These are phyloP conservation scores for Metellina segmentata DNA, from an alignment of 2,888 invertebrate species.

Conservation along the genomic window DNA sequence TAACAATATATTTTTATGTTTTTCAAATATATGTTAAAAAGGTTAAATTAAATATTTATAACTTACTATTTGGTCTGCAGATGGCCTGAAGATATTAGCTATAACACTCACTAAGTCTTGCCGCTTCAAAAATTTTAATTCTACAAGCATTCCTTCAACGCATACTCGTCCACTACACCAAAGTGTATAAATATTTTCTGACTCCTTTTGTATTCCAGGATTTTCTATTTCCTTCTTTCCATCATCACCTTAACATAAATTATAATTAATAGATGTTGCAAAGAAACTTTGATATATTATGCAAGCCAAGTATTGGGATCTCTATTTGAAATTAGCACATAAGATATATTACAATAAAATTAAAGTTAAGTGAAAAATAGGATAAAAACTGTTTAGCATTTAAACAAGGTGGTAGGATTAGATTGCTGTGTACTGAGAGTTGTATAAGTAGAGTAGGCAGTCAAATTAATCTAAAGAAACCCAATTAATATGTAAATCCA, in stretches of 20 bases:
- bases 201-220: conserved; percentile 92
- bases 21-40: neutral
- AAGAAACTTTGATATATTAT: neutral
- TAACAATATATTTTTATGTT: no score
- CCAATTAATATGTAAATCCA: no score
- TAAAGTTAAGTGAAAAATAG: no score
- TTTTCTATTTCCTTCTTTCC: conserved; percentile 86
- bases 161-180: conserved; percentile 98
- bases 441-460: no score
- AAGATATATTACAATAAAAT: no score
- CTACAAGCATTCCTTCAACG: conserved; percentile 98
- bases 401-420: no score
- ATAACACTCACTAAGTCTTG: conserved; percentile 96
- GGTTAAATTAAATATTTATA: neutral
- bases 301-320: neutral
- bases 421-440: no score
- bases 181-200: conserved; percentile 95
- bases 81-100: conserved; percentile 90
- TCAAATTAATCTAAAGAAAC: no score
- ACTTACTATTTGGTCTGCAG: conserved; percentile 89
- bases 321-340: no score
- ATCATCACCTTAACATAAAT: conserved; percentile 87
- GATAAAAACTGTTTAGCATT: no score
- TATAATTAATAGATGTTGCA: neutral
- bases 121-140: conserved; percentile 95